phyloP scores from a whole-genome alignment of 1,140 invertebrate genomes.

The Calephelis virginiensis region DNA sequence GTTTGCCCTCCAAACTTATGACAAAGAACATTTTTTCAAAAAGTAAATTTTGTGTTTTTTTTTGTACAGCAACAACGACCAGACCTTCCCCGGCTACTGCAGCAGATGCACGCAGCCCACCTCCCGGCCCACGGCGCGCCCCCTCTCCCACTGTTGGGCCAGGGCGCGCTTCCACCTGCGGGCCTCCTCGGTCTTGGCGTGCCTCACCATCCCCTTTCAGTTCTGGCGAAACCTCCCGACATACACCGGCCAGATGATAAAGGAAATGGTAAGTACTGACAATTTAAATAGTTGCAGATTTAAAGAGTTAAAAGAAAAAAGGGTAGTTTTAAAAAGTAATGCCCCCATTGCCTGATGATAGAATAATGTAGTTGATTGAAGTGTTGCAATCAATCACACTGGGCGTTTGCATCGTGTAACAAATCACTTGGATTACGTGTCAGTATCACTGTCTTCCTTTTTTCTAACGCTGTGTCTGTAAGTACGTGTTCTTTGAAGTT shows the following conservation, averaged over 20 bases:
- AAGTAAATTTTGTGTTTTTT: conserved; percentile 15
- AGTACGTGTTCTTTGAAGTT: no score
- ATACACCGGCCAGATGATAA: conserved; percentile 80
- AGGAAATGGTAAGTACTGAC: conserved; percentile 80
- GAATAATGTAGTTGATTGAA: no score
- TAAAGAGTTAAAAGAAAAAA: not conserved
- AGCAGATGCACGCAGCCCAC: conserved; percentile 95
- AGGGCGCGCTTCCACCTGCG: conserved; percentile 84
- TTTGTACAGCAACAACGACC: conserved; percentile 86
- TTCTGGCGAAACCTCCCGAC: conserved; percentile 83
- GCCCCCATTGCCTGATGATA: no score
- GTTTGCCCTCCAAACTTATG: no score
- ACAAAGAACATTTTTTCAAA: no score
- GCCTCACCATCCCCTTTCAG: conserved; percentile 83
- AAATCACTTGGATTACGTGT: not conserved
- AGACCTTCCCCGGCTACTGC: conserved; percentile 86
- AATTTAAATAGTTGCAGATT: not conserved
- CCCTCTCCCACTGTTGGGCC: conserved; percentile 82
- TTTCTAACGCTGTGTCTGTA: no score
- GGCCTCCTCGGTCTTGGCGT: conserved; percentile 78
- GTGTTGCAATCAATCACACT: no score
- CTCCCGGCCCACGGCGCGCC: conserved; percentile 89
- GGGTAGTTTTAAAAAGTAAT: no score
- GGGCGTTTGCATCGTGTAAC: no score
- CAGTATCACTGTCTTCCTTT: not conserved